Conservation (phyloP, 2,888 invertebrate species). For the Netelia fuscicornis region DNA sequence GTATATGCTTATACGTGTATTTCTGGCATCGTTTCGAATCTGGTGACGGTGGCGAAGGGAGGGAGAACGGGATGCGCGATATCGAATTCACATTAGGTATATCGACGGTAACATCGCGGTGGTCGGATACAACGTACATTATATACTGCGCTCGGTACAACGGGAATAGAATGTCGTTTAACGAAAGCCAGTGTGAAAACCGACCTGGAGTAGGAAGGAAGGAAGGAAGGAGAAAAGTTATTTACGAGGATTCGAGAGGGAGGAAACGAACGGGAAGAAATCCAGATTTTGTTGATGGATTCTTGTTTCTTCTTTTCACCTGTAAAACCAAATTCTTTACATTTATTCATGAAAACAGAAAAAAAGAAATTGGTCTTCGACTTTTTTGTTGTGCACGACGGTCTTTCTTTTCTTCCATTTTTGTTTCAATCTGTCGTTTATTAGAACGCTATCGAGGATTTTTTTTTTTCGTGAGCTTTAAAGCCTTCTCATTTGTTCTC, state of each 20-base stretch:
- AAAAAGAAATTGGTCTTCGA: not conserved
- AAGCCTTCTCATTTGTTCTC: no score
- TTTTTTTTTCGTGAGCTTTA: no score
- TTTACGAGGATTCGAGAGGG: not conserved
- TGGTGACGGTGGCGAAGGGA: not conserved
- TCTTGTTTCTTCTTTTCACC: not conserved
- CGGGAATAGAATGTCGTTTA: conserved; percentile 15
- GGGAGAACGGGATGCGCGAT: conserved; percentile 7
- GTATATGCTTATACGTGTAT: not conserved
- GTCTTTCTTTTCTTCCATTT: no score
- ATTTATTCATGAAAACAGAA: not conserved
- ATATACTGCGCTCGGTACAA: not conserved
- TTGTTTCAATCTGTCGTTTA: no score
- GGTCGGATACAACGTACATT: not conserved
- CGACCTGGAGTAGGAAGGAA: not conserved
- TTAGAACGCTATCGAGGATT: no score
- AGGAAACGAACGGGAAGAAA: not conserved
- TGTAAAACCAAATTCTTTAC: not conserved
- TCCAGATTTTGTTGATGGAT: not conserved
- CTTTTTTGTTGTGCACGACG: no score
- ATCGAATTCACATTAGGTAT: conserved; percentile 50
- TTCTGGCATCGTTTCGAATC: conserved; percentile 3
- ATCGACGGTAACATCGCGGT: conserved; percentile 25
- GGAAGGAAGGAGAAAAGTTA: not conserved
- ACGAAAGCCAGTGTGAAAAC: not conserved